Base-by-base conservation (phyloP, 2,888 invertebrate species). In the Crocallis elinguaria region DNA sequence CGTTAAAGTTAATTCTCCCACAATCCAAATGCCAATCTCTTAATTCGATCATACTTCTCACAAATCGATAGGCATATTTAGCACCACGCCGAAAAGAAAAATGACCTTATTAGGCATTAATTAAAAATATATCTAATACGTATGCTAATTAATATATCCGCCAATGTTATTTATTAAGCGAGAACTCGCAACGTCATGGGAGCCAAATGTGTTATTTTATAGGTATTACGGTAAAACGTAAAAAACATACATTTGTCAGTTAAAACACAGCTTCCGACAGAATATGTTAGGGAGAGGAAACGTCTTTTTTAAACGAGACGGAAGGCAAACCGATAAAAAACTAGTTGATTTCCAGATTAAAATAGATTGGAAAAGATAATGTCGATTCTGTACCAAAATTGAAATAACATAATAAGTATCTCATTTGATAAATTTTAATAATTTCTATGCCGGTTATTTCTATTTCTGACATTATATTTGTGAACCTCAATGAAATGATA, bases 211-310 rank as follows among this genome's bases (percentile, higher is more conserved):
- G 43, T 39, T 50, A 43, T 43, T 57, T 62, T 60, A 57, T 57
- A 38, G 41, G 49, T 48, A 63, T 67, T 69, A 70, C 71, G 68
- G 69, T 72, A 64, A 71, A 69, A 63, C 44, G 56, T 46, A 41
- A 66, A 71, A 64, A 67, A 76, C 75, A 71, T 77, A 77, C 79
- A 71, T 77, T 67, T 67, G 63, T 76, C 64, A 66, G 60, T 52
- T 59, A 58, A 57, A 56, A 63, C 62, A 49, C n/a, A 35, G 57
- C 71, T 73, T 79, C 78, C 77, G 77, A 70, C 64, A 56, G 53
- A 57, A 64, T 64, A 61, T 61, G 25, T 49, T 27, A 9, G 35
- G 41, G 35, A 43, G 49, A 62, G 64, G 60, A 64, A 67, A 59
- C 51, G 32, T 41, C 45, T 35, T 42, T 45, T 64, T 33, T 19